Conservation (phyloP, 2,888 invertebrate genomes). For the Gortyna flavago region DNA sequence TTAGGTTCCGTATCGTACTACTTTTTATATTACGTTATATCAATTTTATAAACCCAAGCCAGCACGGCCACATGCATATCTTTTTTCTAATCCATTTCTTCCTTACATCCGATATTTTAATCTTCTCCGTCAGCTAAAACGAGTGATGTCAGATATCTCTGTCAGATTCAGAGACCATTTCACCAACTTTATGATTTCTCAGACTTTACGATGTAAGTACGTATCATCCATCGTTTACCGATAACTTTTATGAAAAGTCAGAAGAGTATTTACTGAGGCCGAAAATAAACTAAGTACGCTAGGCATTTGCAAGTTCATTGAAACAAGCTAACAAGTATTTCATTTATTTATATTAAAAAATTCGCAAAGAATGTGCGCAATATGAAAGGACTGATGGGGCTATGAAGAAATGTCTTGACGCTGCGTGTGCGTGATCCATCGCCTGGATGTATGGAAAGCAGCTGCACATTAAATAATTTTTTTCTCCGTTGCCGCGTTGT, state of each 20-base stretch:
- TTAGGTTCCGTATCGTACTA: background rate
- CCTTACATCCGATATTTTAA: slow-evolving; percentile 16
- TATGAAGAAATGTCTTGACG: background rate
- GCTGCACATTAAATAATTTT: too few relatives aligned
- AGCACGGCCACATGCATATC: background rate
- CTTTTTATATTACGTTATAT: background rate
- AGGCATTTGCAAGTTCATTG: background rate
- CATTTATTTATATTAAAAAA: too few relatives aligned
- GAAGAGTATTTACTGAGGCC: background rate
- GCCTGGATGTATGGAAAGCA: background rate
- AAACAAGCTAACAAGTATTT: background rate
- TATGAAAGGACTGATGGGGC: background rate
- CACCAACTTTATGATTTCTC: slow-evolving; percentile 44
- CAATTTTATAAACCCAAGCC: background rate
- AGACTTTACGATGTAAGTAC: slow-evolving; percentile 26
- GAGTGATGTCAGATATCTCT: slow-evolving; percentile 29
- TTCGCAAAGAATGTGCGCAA: background rate
- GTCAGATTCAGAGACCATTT: slow-evolving; percentile 27
- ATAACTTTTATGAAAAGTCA: slow-evolving; percentile 46
- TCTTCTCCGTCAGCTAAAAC: slow-evolving; percentile 20
- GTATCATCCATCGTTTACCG: slow-evolving; percentile 30
- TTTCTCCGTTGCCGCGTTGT: too few relatives aligned
- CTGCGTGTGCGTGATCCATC: background rate
- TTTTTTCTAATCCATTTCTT: background rate
- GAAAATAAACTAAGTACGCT: slow-evolving; percentile 18